A percentile compares a stretch with the other conserved stretches of the same genome.
These are phyloP conservation scores for Scomber scombrus DNA, from an alignment of 2,113 vertebrate species.

Conservation along the genomic window DNA sequence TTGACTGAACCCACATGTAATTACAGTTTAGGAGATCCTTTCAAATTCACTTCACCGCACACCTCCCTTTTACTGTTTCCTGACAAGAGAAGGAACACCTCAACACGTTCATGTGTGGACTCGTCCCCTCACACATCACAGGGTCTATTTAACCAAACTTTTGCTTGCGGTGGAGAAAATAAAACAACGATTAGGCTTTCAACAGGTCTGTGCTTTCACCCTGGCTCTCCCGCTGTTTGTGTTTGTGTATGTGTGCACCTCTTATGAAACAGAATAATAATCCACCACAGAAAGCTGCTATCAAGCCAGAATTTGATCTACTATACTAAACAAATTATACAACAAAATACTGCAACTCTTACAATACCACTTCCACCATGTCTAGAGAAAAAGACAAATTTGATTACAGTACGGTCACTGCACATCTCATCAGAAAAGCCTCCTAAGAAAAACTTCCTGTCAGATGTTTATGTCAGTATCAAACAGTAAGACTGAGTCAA, in stretches of 20 bases:
- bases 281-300: not conserved
- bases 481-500: slow-evolving; percentile 18
- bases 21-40: slow-evolving; percentile 52
- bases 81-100: slow-evolving; percentile 41
- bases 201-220: slow-evolving; percentile 25
- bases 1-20: slow-evolving; percentile 26
- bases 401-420: not conserved
- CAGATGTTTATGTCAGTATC: slow-evolving; percentile 42
- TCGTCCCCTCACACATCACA: slow-evolving; percentile 13
- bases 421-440: not conserved
- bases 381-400: not conserved
- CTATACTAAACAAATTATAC: not conserved
- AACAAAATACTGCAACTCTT: not conserved
- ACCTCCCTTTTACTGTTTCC: slow-evolving; percentile 51
- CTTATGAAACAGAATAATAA: slow-evolving; percentile 4
- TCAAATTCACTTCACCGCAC: not conserved
- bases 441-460: slow-evolving; percentile 42
- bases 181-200: slow-evolving; percentile 38
- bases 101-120: slow-evolving; percentile 58
- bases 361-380: not conserved
- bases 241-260: not conserved
- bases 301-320: not conserved
- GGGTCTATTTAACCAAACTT: not conserved
- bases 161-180: slow-evolving; percentile 20
- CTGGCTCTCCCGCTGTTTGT: not conserved